Base-by-base conservation (phyloP, 2,888 invertebrate genomes). In the Ophion ventricosus region DNA sequence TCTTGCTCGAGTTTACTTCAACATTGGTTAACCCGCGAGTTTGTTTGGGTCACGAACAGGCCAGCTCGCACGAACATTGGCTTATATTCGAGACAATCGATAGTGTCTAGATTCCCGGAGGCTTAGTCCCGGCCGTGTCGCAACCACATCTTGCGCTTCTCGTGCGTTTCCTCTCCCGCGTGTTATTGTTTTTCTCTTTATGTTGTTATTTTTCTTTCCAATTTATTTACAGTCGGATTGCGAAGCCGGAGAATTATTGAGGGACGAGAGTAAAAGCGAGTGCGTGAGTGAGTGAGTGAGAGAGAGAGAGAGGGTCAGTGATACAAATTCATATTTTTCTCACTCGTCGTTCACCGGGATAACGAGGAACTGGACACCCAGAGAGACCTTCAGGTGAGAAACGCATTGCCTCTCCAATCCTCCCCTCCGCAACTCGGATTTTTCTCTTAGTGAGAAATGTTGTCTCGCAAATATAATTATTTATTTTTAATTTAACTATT, bases 31-130 rank as follows among this genome's bases (percentile, higher is more conserved):
- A 43, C 35, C 40, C 25, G 73, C 43, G 61, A 74, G 73, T 43
- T 26, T 84, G 87, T 87, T 86, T 89, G 87, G 74, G 64, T 70
- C 59, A 40, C 80, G 76, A 79, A 80, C 3, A 72, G 23, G 10
- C 61, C 26, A n/a, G n/a, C n/a, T 14, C 79, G 69, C 79, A 61
- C 66, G 40, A 61, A 57, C 43, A 5, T 43, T 2, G 57, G 54
- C 57, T 74, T 66, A 57, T 56, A 76, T 82, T 73, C 78, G 56
- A 75, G 72, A 75, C 74, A 85, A 87, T 87, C 87, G 83, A 87
- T 87, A 87, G 72, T 26, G 70, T 64, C 61, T 74, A 80, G 83
- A 84, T 35, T 85, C 63, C 79, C 79, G 80, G 69, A 43, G 76
- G 81, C 72, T 70, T 82, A 78, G 57, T 69, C 11, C 67, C 63